phyloP scores from a whole-genome alignment of 2,888 invertebrate genomes.

The Biston betularia region DNA sequence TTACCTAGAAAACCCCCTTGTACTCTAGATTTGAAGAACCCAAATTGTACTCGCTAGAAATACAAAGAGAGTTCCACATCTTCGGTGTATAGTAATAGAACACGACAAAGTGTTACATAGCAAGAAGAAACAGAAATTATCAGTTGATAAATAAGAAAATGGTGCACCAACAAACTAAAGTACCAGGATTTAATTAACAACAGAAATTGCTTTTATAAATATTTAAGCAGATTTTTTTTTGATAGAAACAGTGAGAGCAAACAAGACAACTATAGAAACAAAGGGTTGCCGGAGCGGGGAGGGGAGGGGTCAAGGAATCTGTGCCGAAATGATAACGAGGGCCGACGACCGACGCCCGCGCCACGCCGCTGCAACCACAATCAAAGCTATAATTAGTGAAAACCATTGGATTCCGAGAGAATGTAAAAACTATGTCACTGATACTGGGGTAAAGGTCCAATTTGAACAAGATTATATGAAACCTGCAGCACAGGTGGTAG shows the following conservation, averaged over 20 bases:
- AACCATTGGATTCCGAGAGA: conserved; percentile 31
- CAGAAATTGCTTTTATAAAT: not conserved
- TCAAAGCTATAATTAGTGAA: conserved; percentile 55
- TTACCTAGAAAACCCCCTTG: no score
- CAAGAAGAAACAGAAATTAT: no score
- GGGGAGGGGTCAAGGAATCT: conserved; percentile 78
- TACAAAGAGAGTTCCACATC: no score
- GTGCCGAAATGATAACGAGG: conserved; percentile 84
- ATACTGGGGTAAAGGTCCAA: not conserved
- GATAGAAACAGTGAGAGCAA: conserved; percentile 33
- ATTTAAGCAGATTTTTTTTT: conserved; percentile 18
- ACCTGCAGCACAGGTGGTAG: no score
- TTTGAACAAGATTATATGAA: not conserved
- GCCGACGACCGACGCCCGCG: conserved; percentile 66
- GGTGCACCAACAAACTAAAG: not conserved
- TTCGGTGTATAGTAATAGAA: no score
- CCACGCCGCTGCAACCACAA: conserved; percentile 39
- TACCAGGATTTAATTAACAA: not conserved
- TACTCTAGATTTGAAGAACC: no score
- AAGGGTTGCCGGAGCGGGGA: conserved; percentile 55
- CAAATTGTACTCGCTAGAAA: no score
- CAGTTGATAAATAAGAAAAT: no score
- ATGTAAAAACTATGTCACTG: conserved; percentile 36
- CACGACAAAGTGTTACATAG: no score
- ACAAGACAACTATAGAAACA: conserved; percentile 37